A percentile compares a stretch with the other conserved stretches of the same genome.
Conservation (phyloP, 2,888 invertebrate species). For the Pristionchus mayeri region DNA sequence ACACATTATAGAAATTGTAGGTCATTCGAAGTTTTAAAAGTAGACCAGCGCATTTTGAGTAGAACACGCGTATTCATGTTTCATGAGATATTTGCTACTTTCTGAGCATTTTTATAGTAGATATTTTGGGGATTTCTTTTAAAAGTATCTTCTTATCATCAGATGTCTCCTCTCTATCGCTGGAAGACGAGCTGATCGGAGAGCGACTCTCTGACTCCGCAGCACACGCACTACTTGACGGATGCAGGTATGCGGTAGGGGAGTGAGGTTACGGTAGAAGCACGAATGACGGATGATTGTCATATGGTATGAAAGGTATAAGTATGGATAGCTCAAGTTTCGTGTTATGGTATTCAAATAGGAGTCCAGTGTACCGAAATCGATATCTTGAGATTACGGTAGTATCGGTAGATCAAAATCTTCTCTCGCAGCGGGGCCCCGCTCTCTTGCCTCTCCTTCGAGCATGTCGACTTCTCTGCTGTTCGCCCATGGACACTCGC, state of each 20-base stretch:
- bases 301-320: too few species aligned
- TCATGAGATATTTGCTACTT: too few species aligned
- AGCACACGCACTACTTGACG: constrained; percentile 49
- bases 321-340: too few species aligned
- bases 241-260: constrained; percentile 31
- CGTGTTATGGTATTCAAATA: neutral
- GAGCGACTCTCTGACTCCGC: constrained; percentile 54
- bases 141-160: neutral
- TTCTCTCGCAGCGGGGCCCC: neutral
- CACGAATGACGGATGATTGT: too few species aligned
- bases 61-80: too few species aligned
- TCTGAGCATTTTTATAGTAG: too few species aligned
- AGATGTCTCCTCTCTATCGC: neutral
- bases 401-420: too few species aligned
- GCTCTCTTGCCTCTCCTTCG: constrained; percentile 34
- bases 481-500: constrained; percentile 62
- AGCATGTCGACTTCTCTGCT: constrained; percentile 53
- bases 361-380: too few species aligned
- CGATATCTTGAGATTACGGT: neutral
- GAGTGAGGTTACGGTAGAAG: neutral
- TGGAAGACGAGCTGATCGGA: constrained; percentile 59
- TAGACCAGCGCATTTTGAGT: too few species aligned
- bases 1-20: too few species aligned
- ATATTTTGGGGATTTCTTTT: neutral
- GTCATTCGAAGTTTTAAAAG: too few species aligned